A percentile compares a stretch with the other conserved stretches of the same genome.
Conservation (phyloP, 2,888 invertebrate species). For the Brachynemurus nebulosus region DNA sequence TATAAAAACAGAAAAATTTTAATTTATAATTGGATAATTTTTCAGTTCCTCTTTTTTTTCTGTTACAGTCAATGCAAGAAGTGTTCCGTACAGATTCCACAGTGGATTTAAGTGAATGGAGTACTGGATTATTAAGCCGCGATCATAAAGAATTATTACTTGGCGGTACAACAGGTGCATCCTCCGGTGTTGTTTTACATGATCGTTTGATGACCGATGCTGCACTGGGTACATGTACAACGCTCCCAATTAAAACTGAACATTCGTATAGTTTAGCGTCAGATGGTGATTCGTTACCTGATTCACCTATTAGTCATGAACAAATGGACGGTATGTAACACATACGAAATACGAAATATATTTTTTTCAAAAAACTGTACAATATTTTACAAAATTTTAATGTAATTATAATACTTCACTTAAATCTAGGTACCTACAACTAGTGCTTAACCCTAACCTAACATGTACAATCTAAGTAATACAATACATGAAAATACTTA, state of each 20-base stretch:
- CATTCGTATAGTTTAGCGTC: slow-evolving; percentile 80
- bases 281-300: slow-evolving; percentile 54
- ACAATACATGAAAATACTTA: too few species aligned
- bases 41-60: slow-evolving; percentile 14
- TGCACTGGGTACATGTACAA: slow-evolving; percentile 51
- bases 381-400: too few species aligned
- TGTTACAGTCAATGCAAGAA: slow-evolving; percentile 47
- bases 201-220: slow-evolving; percentile 86
- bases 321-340: slow-evolving; percentile 56
- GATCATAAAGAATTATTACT: slow-evolving; percentile 45
- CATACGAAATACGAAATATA: too few species aligned
- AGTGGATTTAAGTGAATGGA: slow-evolving; percentile 45
- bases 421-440: too few species aligned
- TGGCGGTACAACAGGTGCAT: too few species aligned
- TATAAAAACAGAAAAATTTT: too few species aligned
- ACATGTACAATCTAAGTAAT: too few species aligned
- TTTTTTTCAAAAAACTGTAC: background rate
- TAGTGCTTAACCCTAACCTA: too few species aligned
- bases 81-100: slow-evolving; percentile 32
- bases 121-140: slow-evolving; percentile 32
- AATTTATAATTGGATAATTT: too few species aligned
- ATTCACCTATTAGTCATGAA: slow-evolving; percentile 42
- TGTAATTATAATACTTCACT: too few species aligned
- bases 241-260: slow-evolving; percentile 72
- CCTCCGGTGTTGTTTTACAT: slow-evolving; percentile 64